phyloP scores from a whole-genome alignment of 2,797 vertebrate genomes.

The Lepus townsendii region DNA sequence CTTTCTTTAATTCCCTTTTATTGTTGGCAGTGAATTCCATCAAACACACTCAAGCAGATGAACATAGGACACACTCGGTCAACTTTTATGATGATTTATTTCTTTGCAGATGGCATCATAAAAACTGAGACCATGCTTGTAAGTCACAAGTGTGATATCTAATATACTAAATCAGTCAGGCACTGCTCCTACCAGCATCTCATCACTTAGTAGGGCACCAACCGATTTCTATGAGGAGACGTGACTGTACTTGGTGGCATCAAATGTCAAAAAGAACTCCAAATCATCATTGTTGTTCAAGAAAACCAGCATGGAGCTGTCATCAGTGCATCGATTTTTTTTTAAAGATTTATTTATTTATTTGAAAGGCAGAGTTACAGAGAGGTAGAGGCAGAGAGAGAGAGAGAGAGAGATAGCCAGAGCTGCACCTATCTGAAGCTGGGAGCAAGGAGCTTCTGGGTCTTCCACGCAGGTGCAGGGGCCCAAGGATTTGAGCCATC shows the following conservation, averaged over 20 bases:
- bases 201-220: constrained; percentile 18
- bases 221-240: background rate
- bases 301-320: background rate
- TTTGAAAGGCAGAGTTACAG: too few species aligned
- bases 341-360: too few species aligned
- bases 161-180: background rate
- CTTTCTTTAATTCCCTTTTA: constrained; percentile 37
- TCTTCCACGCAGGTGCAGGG: too few species aligned
- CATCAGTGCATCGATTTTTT: background rate
- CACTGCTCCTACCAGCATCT: background rate
- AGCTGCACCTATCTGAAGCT: too few species aligned
- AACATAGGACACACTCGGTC: constrained; percentile 68
- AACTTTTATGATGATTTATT: constrained; percentile 75
- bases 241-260: background rate
- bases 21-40: constrained; percentile 61
- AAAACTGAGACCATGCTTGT: constrained; percentile 53
- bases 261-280: background rate
- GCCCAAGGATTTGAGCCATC: too few species aligned
- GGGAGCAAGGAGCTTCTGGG: too few species aligned
- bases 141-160: constrained; percentile 1
- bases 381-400: too few species aligned
- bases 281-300: background rate
- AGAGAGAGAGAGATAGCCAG: too few species aligned
- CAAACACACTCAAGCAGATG: constrained; percentile 62
- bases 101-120: constrained; percentile 56